Percentiles rank a stretch among this genome's conserved stretches.
Evolutionary conservation across 2,888 invertebrate genomes (phyloP).

Genomic region (Halictus quadricinctus): DNA sequence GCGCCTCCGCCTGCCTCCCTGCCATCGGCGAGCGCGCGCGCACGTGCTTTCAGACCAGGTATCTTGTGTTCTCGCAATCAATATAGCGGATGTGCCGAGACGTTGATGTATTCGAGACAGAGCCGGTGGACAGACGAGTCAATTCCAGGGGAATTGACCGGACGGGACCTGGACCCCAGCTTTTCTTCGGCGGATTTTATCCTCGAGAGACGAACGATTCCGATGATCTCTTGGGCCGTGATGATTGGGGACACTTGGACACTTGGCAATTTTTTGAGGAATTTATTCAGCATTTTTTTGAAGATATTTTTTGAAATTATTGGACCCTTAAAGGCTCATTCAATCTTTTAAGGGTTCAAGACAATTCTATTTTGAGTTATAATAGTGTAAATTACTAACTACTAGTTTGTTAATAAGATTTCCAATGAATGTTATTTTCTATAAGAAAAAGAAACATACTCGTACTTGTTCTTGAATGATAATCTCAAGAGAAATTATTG

Average conservation of each 20-base stretch:
- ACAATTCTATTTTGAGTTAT: no score
- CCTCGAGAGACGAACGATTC: not conserved
- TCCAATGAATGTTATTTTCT: no score
- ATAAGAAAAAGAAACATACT: no score
- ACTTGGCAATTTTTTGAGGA: not conserved
- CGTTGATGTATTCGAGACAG: slow-evolving; percentile 61
- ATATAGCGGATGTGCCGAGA: slow-evolving; percentile 69
- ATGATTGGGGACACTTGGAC: not conserved
- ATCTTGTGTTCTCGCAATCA: slow-evolving; percentile 69
- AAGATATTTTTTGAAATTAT: not conserved
- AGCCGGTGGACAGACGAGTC: slow-evolving; percentile 53
- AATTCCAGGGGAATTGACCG: slow-evolving; percentile 16
- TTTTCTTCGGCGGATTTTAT: not conserved
- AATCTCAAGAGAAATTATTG: no score
- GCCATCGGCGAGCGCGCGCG: slow-evolving; percentile 56
- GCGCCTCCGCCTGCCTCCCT: slow-evolving; percentile 58
- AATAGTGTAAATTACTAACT: no score
- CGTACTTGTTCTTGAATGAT: no score
- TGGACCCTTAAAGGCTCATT: no score
- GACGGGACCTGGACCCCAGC: not conserved
- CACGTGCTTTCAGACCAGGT: slow-evolving; percentile 65
- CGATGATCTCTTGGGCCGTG: not conserved
- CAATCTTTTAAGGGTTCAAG: no score
- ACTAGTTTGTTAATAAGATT: no score
- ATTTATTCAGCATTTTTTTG: no score